These are phyloP conservation scores for Tetramorium simillimum DNA, from an alignment of 1,140 invertebrate species.

Conservation along the genomic window DNA sequence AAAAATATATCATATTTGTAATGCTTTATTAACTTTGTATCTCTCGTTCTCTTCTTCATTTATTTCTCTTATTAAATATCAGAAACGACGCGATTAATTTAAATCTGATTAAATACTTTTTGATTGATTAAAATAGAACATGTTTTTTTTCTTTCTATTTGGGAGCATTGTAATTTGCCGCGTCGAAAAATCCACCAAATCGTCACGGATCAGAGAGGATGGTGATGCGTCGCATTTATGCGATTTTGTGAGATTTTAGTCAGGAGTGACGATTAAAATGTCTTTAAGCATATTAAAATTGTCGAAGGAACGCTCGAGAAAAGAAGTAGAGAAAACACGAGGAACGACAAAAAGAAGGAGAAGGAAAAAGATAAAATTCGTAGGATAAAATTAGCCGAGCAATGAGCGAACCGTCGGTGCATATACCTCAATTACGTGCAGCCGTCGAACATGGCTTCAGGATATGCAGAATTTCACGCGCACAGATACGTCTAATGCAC, in stretches of 20 bases:
- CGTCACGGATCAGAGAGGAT: neutral
- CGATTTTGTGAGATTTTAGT: neutral
- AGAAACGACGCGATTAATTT: neutral
- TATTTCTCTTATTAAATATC: neutral
- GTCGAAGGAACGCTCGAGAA: neutral
- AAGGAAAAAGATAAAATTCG: neutral
- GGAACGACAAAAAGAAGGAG: neutral
- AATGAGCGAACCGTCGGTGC: slow-evolving; percentile 14
- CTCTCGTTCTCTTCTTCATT: neutral
- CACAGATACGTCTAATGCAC: slow-evolving; percentile 9
- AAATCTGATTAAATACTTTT: neutral
- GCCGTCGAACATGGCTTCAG: slow-evolving; percentile 18
- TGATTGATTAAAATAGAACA: slow-evolving; percentile 1
- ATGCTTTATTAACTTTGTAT: too few species aligned
- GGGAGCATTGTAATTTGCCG: neutral
- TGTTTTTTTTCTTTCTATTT: neutral
- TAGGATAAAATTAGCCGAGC: slow-evolving; percentile 34
- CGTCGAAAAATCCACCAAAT: neutral
- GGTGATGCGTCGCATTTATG: neutral
- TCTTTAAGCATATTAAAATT: neutral
- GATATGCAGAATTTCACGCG: slow-evolving; percentile 27
- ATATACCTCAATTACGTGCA: slow-evolving; percentile 37
- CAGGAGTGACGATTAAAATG: slow-evolving; percentile 22
- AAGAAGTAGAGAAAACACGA: neutral
- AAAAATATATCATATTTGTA: neutral